phyloP scores from a whole-genome alignment of 1,140 invertebrate species.

The Papilio aristodemus region DNA sequence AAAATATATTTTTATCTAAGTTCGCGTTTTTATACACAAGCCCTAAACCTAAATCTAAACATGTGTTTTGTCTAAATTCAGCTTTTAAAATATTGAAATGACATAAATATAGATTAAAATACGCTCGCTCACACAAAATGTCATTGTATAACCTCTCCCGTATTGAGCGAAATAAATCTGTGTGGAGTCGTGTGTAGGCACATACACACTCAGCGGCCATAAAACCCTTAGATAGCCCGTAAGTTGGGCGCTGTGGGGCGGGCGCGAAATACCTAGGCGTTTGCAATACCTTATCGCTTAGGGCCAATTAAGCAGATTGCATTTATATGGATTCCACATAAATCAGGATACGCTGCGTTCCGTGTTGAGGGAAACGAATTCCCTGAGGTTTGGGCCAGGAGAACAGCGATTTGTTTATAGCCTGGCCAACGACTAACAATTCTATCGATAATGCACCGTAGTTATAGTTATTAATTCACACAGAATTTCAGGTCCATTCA shows the following conservation, averaged over 20 bases:
- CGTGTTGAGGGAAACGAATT: conserved; percentile 49
- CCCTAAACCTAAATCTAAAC: too few species aligned
- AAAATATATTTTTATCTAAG: too few species aligned
- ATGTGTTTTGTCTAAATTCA: too few species aligned
- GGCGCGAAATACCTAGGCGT: conserved; percentile 34
- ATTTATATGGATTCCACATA: conserved; percentile 65
- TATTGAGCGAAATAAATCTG: background rate
- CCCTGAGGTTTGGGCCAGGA: conserved; percentile 43
- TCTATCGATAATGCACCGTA: too few species aligned
- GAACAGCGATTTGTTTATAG: conserved; percentile 35
- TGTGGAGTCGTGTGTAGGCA: background rate
- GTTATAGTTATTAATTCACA: too few species aligned
- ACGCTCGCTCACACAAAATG: background rate
- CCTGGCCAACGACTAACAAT: too few species aligned
- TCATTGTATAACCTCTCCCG: background rate
- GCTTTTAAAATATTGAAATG: too few species aligned
- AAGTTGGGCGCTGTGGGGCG: conserved; percentile 6
- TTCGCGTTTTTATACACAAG: too few species aligned
- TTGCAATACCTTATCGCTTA: conserved; percentile 45
- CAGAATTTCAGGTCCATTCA: too few species aligned
- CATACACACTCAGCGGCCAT: background rate
- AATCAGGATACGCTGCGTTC: conserved; percentile 57
- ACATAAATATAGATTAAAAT: background rate
- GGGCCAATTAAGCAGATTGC: conserved; percentile 65
- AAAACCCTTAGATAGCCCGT: conserved; percentile 9